Conservation (phyloP, 1,140 invertebrate species). For the Nebria ingens region DNA sequence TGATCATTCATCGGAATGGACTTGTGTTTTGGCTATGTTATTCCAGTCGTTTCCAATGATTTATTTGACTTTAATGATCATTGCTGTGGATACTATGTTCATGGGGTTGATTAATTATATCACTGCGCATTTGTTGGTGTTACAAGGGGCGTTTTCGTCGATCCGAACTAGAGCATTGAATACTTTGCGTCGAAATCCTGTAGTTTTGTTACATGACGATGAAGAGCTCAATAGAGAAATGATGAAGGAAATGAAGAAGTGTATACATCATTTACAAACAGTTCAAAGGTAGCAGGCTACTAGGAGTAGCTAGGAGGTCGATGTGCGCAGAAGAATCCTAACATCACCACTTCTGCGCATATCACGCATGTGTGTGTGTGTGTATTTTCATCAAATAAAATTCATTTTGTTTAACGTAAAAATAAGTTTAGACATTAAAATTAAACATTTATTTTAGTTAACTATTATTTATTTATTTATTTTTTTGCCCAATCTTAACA, state of each 20-base stretch:
- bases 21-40: slow-evolving; percentile 23
- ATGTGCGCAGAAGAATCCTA: too few relatives aligned
- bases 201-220: slow-evolving; percentile 15
- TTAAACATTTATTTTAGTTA: slow-evolving; percentile 13
- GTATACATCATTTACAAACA: slow-evolving; percentile 25
- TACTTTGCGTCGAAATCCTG: background rate
- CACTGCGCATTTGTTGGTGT: slow-evolving; percentile 22
- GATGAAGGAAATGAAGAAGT: slow-evolving; percentile 24
- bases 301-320: too few relatives aligned
- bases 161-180: slow-evolving; percentile 18
- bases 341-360: too few relatives aligned
- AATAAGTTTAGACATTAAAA: background rate
- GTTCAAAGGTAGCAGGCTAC: slow-evolving; percentile 19
- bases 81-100: slow-evolving; percentile 28
- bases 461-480: too few relatives aligned
- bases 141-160: slow-evolving; percentile 27
- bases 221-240: slow-evolving; percentile 16
- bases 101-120: slow-evolving; percentile 30
- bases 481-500: too few relatives aligned
- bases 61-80: slow-evolving; percentile 27
- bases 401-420: background rate
- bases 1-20: slow-evolving; percentile 18
- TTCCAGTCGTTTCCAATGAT: slow-evolving; percentile 28
- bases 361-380: too few relatives aligned
- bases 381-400: too few relatives aligned